phyloP scores from a whole-genome alignment of 2,888 invertebrate species.

The Eucera pruinosa region DNA sequence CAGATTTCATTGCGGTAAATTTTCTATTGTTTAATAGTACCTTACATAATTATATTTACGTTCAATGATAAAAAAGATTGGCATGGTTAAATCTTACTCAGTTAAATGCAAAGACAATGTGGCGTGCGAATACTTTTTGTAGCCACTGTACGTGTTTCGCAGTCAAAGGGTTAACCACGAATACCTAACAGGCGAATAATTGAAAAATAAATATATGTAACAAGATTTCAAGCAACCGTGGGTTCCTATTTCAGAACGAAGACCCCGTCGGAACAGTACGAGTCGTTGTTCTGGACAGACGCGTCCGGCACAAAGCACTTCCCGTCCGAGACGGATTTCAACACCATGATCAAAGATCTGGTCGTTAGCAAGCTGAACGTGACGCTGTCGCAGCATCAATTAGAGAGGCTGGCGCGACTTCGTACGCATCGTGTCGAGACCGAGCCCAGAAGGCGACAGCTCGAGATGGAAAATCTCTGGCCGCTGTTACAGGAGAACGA shows the following conservation, averaged over 20 bases:
- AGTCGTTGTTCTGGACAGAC: conserved; percentile 84
- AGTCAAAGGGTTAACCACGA: too few relatives aligned
- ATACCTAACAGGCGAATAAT: too few relatives aligned
- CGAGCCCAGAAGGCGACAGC: conserved; percentile 81
- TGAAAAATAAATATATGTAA: too few relatives aligned
- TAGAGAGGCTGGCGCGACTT: conserved; percentile 85
- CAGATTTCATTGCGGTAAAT: too few relatives aligned
- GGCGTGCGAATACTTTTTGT: too few relatives aligned
- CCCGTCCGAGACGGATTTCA: conserved; percentile 86
- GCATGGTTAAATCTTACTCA: too few relatives aligned
- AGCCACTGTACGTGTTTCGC: too few relatives aligned
- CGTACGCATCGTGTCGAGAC: conserved; percentile 84
- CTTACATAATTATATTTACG: too few relatives aligned
- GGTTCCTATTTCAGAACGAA: conserved; percentile 72
- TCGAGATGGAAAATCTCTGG: conserved; percentile 88
- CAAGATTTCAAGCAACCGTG: not conserved
- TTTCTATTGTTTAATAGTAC: too few relatives aligned
- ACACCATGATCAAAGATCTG: conserved; percentile 85
- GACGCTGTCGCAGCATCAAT: conserved; percentile 85
- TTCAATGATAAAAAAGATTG: too few relatives aligned
- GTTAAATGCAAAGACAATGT: too few relatives aligned
- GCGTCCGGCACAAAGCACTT: conserved; percentile 84
- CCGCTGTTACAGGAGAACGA: conserved; percentile 88
- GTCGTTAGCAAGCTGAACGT: conserved; percentile 86
- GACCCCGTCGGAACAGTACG: conserved; percentile 81